Conservation (phyloP, 37 sponge, comb jelly and placozoan genomes). For the Tethya wilhelma region DNA sequence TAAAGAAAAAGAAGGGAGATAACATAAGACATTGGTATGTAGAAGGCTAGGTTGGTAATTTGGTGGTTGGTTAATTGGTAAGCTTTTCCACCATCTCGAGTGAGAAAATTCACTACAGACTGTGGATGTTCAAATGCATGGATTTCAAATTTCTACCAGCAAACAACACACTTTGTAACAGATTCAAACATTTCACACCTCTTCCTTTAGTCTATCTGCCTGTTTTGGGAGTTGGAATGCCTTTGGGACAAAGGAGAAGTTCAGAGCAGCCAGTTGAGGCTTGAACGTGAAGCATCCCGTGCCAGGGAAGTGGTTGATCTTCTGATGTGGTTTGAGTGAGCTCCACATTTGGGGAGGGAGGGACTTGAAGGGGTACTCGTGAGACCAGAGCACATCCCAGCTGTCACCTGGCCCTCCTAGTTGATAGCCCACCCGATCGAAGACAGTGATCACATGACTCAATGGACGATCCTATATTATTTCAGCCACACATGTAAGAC, state of each 20-base stretch:
- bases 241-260: constrained; percentile 41
- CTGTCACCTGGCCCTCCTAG: not conserved
- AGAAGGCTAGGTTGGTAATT: too few relatives aligned
- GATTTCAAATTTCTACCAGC: too few relatives aligned
- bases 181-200: too few relatives aligned
- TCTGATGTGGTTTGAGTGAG: constrained; percentile 60
- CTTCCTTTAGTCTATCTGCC: constrained; percentile 28
- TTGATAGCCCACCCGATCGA: constrained; percentile 57
- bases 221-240: constrained; percentile 58
- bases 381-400: constrained; percentile 79
- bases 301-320: constrained; percentile 69
- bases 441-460: constrained; percentile 67
- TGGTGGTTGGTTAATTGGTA: too few relatives aligned
- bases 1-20: too few relatives aligned
- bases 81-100: too few relatives aligned
- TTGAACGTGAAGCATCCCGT: constrained; percentile 63
- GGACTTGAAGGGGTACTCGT: constrained; percentile 57
- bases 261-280: constrained; percentile 39
- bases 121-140: too few relatives aligned
- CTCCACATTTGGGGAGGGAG: constrained; percentile 12
- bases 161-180: too few relatives aligned
- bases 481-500: too few relatives aligned
- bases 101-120: not conserved
- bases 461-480: constrained; percentile 40
- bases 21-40: too few relatives aligned